Percentiles rank a stretch among this genome's conserved stretches.
Evolutionary conservation across 2,888 invertebrate genomes (phyloP).

Genomic region (Subacronicta megacephala): DNA sequence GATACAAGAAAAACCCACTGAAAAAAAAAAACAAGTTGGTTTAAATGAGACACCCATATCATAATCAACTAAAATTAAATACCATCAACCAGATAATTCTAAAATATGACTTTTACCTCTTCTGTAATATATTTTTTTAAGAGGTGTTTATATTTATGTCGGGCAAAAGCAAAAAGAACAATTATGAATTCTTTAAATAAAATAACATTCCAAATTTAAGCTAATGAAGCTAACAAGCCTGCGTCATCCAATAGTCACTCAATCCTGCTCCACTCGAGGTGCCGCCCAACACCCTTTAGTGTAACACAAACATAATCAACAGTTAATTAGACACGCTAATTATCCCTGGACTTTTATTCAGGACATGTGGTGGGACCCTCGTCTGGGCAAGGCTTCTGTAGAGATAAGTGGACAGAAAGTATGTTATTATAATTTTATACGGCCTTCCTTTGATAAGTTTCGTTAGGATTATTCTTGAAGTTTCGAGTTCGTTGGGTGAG

Average conservation of each 20-base stretch:
- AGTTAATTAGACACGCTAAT: slow-evolving; percentile 52
- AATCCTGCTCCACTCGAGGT: slow-evolving; percentile 13
- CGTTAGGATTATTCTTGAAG: slow-evolving; percentile 15
- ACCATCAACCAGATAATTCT: no score
- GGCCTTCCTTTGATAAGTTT: slow-evolving; percentile 39
- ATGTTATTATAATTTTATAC: slow-evolving; percentile 56
- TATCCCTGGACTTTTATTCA: slow-evolving; percentile 52
- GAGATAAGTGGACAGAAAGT: slow-evolving; percentile 35
- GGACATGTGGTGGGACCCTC: slow-evolving; percentile 41
- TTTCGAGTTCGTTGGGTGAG: slow-evolving; percentile 36
- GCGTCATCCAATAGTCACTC: slow-evolving; percentile 9
- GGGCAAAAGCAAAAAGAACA: no score
- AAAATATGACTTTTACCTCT: no score
- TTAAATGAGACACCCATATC: no score
- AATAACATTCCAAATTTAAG: neutral
- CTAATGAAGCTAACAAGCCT: slow-evolving; percentile 21
- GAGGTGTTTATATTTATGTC: no score
- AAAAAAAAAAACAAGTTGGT: no score
- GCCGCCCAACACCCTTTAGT: slow-evolving; percentile 25
- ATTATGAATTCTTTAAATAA: neutral
- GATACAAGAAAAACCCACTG: no score
- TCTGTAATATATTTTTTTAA: no score
- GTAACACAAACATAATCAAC: slow-evolving; percentile 44
- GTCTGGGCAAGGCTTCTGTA: slow-evolving; percentile 46
- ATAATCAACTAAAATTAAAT: no score